These are phyloP conservation scores for Drosophila robusta DNA, from an alignment of 2,888 invertebrate genomes.

Conservation along the genomic window DNA sequence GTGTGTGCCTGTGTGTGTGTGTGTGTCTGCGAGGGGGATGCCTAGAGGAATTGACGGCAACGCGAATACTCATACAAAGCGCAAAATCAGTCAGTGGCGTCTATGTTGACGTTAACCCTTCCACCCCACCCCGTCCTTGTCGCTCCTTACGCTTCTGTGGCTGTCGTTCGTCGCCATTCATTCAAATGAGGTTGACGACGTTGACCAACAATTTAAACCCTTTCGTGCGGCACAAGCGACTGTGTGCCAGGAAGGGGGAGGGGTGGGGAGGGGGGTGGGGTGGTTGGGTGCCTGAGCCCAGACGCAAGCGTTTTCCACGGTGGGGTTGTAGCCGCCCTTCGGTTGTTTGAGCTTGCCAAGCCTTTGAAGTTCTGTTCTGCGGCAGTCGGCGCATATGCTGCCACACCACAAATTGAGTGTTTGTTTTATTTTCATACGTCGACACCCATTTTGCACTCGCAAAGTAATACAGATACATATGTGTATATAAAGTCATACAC, in stretches of 20 bases:
- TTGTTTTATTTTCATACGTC: conserved; percentile 72
- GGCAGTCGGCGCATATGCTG: conserved; percentile 15
- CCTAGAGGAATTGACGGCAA: conserved; percentile 29
- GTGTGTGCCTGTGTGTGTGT: conserved; percentile 7
- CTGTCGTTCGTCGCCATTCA: conserved; percentile 41
- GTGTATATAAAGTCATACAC: not conserved
- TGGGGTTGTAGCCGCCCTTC: conserved; percentile 19
- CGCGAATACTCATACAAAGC: conserved; percentile 55
- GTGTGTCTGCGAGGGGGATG: conserved; percentile 17
- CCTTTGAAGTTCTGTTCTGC: conserved; percentile 64
- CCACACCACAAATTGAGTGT: conserved; percentile 59
- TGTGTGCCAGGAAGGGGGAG: not conserved
- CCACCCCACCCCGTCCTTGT: conserved; percentile 15
- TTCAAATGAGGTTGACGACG: conserved; percentile 68
- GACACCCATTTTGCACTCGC: conserved; percentile 68
- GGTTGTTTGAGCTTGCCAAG: conserved; percentile 57
- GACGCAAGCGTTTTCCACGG: not conserved
- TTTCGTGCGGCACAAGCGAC: conserved; percentile 56
- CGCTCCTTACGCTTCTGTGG: conserved; percentile 15
- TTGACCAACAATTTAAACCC: conserved; percentile 71
- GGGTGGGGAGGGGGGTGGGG: not conserved
- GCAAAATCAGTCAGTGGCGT: conserved; percentile 64
- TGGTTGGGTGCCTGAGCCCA: not conserved
- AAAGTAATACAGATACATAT: conserved; percentile 6
- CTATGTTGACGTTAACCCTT: conserved; percentile 36